Base-by-base conservation (phyloP, 2,113 vertebrate species). In the Lepidothrix coronata region DNA sequence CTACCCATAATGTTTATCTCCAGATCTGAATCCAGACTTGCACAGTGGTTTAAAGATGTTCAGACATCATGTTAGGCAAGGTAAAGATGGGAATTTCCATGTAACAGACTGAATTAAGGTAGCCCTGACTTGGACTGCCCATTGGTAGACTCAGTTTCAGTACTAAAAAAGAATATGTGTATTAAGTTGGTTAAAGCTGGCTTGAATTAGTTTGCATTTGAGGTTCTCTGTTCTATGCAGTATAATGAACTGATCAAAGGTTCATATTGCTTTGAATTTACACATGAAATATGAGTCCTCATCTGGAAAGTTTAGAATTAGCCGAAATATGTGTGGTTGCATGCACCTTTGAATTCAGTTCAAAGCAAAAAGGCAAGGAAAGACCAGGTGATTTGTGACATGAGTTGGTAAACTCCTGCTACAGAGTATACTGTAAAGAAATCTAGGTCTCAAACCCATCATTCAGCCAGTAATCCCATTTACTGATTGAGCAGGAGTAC, bases 281-380 rank as follows among this genome's bases (percentile, higher is more conserved):
- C 54, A 70, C 6, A 4, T 89, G 84, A 97, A 93, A 85, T 85
- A 48, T 61, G 76, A 91, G 57, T 77, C 58, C 67, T 52, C 88
- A n/a, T 86, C 70, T 93, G 93, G 70, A 88, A 95, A 94, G 55
- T 59, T 62, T 74, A 72, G 78, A 76, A 80, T 93, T 30, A 71
- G 55, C 88, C 59, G 91, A 92, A 78, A 72, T 92, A 88, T 30
- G 41, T 81, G 91, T 81, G 89, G 72, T 86, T 75, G 52, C 79
- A 46, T 52, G 77, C 58, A 83, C 51, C 67, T 95, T 91, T 93
- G 72, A 88, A 37, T 93, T 74, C 39, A 70, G 39, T 74, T 95
- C 88, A 94, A 88, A 94, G 95, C 5, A 41, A 68, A 78, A 77
- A 79, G 67, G 88, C 65, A 70, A 83, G 51, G 72, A 54, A 66